Evolutionary conservation across 2,113 vertebrate genomes (phyloP).

Genomic region (Otolemur garnettii): DNA sequence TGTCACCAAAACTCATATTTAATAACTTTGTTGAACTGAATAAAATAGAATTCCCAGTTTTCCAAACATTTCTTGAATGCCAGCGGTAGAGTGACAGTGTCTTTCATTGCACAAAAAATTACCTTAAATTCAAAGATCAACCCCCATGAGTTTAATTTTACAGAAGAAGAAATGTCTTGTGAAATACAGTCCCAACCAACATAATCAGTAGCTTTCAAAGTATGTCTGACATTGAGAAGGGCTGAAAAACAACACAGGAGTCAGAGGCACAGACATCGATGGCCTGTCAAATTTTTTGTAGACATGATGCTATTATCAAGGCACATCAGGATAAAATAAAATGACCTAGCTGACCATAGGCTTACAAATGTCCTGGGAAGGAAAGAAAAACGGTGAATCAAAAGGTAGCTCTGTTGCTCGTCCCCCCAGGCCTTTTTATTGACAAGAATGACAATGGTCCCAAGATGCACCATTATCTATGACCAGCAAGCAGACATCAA

Average conservation of each 20-base stretch:
- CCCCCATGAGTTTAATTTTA: conserved; percentile 95
- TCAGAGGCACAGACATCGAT: conserved; percentile 87
- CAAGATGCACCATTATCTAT: conserved; percentile 99
- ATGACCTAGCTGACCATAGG: conserved; percentile 91
- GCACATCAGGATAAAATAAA: conserved; percentile 92
- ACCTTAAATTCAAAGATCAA: conserved; percentile 91
- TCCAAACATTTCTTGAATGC: conserved; percentile 5
- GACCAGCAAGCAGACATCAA: conserved; percentile 98
- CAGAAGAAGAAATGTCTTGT: conserved; percentile 93
- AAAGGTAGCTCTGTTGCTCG: conserved; percentile 94
- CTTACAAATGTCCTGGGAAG: conserved; percentile 92
- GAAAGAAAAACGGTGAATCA: conserved; percentile 90
- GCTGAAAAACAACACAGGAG: conserved; percentile 87
- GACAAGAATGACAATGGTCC: conserved; percentile 99
- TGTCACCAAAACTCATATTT: conserved; percentile 16
- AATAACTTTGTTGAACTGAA: conserved; percentile 85
- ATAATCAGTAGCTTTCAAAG: conserved; percentile 93
- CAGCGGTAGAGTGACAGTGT: conserved; percentile 86
- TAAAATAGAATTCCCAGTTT: conserved; percentile 68
- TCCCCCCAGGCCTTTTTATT: conserved; percentile 95
- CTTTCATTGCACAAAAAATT: conserved; percentile 87
- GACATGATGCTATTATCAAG: conserved; percentile 91
- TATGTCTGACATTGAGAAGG: conserved; percentile 92
- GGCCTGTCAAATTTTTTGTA: conserved; percentile 91
- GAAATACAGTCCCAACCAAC: conserved; percentile 92